phyloP scores from a whole-genome alignment of 2,888 invertebrate species.

The Apamea monoglypha region DNA sequence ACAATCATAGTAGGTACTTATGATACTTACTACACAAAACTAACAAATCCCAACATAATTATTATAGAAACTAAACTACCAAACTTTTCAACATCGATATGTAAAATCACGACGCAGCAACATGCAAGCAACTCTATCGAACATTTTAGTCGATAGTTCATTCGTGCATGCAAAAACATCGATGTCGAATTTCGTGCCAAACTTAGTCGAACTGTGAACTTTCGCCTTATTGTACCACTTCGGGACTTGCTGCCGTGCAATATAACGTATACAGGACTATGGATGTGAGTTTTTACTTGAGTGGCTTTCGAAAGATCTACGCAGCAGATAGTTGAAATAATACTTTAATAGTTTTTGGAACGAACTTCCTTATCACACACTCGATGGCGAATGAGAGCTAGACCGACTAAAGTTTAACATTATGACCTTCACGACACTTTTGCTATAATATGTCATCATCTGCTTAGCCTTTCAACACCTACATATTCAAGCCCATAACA shows the following conservation, averaged over 20 bases:
- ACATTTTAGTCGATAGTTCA: slow-evolving; percentile 50
- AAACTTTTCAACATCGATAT: slow-evolving; percentile 31
- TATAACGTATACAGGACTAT: slow-evolving; percentile 25
- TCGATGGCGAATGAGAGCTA: too few relatives aligned
- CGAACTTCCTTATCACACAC: too few relatives aligned
- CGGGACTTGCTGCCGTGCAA: slow-evolving; percentile 29
- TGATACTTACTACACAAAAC: background rate
- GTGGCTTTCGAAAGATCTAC: background rate
- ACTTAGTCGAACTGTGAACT: slow-evolving; percentile 70
- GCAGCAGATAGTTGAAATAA: background rate
- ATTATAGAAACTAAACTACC: background rate
- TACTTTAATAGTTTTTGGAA: background rate
- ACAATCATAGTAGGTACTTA: background rate
- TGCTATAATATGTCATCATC: too few relatives aligned
- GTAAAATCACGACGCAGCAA: slow-evolving; percentile 39
- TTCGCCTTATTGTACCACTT: slow-evolving; percentile 81
- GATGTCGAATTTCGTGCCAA: slow-evolving; percentile 60
- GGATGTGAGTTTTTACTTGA: slow-evolving; percentile 1
- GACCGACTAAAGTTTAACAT: too few relatives aligned
- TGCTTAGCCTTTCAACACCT: too few relatives aligned
- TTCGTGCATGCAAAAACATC: slow-evolving; percentile 54
- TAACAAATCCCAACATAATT: background rate
- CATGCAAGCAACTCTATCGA: slow-evolving; percentile 32
- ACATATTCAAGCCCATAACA: too few relatives aligned
- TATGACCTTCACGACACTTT: too few relatives aligned